Evolutionary conservation across 2,797 vertebrate genomes (phyloP).

Genomic region (Hyperoplus immaculatus): DNA sequence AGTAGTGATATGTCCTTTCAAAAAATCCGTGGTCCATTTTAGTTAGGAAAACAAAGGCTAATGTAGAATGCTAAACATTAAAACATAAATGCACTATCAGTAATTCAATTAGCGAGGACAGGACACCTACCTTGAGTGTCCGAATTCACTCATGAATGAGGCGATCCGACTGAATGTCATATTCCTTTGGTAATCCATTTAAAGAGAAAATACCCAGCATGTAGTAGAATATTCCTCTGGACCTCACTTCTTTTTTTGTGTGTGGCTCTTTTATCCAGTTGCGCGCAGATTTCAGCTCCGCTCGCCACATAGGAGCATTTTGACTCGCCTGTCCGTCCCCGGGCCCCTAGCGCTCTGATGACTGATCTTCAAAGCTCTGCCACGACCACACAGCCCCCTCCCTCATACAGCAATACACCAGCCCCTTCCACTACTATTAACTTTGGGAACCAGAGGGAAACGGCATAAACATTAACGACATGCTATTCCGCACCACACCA

Average conservation of each 20-base stretch:
- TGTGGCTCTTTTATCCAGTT: conserved; percentile 70
- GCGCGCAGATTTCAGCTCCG: conserved; percentile 71
- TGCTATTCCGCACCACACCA: conserved; percentile 32
- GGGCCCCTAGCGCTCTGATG: conserved; percentile 82
- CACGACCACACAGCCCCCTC: conserved; percentile 81
- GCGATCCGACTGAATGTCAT: conserved; percentile 71
- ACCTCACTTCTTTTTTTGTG: conserved; percentile 43
- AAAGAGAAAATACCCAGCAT: conserved; percentile 61
- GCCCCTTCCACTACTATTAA: conserved; percentile 78
- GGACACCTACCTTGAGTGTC: conserved; percentile 77
- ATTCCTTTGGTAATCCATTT: conserved; percentile 82
- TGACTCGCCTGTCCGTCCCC: conserved; percentile 62
- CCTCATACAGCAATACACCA: conserved; percentile 61
- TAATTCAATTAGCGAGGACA: conserved; percentile 30
- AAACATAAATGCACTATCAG: background rate
- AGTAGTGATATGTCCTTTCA: background rate
- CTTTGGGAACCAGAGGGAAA: conserved; percentile 71
- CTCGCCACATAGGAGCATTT: conserved; percentile 76
- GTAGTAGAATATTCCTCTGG: conserved; percentile 63
- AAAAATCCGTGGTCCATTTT: background rate
- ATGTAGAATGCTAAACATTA: background rate
- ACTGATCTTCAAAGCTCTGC: conserved; percentile 88
- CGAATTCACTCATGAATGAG: conserved; percentile 69
- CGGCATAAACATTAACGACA: conserved; percentile 72
- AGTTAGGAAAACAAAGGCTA: background rate